Evolutionary conservation across 2,888 invertebrate species (phyloP).

Genomic region (Drosophila subquinaria): DNA sequence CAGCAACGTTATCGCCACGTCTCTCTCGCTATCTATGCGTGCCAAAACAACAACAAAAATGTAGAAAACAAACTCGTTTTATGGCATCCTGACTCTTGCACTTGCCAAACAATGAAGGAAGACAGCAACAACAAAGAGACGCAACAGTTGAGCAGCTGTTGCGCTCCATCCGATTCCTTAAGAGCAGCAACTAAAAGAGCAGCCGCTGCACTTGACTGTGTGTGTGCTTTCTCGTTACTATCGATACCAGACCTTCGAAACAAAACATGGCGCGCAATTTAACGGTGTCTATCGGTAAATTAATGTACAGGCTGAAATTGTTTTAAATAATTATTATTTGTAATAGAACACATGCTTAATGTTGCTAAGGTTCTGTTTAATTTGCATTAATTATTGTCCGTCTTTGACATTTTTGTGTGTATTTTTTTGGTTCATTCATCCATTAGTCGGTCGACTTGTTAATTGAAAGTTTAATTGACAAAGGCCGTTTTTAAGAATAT

Average conservation of each 20-base stretch:
- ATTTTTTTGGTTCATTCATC: constrained; percentile 44
- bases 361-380: constrained; percentile 20
- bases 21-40: constrained; percentile 4
- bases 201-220: constrained; percentile 23
- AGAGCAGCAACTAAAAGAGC: constrained; percentile 49
- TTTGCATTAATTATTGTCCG: constrained; percentile 46
- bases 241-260: background rate
- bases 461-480: constrained; percentile 67
- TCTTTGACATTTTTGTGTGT: constrained; percentile 31
- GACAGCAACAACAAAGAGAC: constrained; percentile 37
- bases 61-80: constrained; percentile 14
- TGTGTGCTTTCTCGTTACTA: background rate
- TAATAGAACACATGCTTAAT: background rate
- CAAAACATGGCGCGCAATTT: too few relatives aligned
- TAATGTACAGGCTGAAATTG: background rate
- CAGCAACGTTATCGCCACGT: constrained; percentile 38
- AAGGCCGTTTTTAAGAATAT: constrained; percentile 50
- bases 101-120: constrained; percentile 1
- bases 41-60: constrained; percentile 1
- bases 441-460: constrained; percentile 41
- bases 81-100: constrained; percentile 27
- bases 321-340: background rate
- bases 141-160: constrained; percentile 50
- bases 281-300: constrained; percentile 12
- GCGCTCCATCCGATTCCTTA: constrained; percentile 23